Conservation (phyloP, 2,888 invertebrate genomes). For the Oxyscelio sp. region DNA sequence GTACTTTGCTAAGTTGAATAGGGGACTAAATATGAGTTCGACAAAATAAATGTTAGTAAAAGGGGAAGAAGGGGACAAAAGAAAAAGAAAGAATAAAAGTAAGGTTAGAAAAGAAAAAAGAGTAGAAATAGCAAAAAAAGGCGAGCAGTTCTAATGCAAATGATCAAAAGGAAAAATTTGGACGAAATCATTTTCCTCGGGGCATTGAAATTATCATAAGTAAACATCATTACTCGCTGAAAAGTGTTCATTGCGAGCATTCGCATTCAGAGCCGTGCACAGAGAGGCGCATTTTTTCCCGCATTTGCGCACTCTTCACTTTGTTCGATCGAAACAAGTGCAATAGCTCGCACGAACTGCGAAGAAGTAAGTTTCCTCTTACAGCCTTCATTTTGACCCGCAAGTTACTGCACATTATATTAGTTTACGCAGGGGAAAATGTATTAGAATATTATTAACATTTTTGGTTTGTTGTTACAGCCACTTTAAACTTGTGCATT, state of each 20-base stretch:
- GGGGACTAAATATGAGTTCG: too few species aligned
- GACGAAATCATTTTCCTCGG: conserved; percentile 43
- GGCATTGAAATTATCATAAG: conserved; percentile 66
- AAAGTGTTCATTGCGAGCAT: conserved; percentile 52
- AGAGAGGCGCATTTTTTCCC: conserved; percentile 70
- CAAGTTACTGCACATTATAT: too few species aligned
- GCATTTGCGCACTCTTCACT: conserved; percentile 74
- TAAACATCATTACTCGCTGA: conserved; percentile 66
- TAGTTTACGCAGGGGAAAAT: too few species aligned
- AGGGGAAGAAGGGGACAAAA: too few species aligned
- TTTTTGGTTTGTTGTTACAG: too few species aligned
- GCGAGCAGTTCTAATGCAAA: conserved; percentile 17
- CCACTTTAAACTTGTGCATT: too few species aligned
- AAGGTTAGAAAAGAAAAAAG: too few species aligned
- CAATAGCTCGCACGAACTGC: conserved; percentile 71
- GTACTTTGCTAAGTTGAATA: too few species aligned
- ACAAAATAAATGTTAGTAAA: too few species aligned
- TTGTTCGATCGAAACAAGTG: conserved; percentile 73
- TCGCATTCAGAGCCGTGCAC: conserved; percentile 65
- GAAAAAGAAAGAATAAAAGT: too few species aligned
- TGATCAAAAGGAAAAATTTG: conserved; percentile 18
- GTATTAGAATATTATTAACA: too few species aligned
- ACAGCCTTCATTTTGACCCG: too few species aligned
- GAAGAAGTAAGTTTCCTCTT: conserved; percentile 60
- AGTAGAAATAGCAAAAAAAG: background rate